Evolutionary conservation across 2,797 vertebrate species (phyloP), one percentile per base, ranked within the genome.

Genomic region (Peromyscus eremicus): DNA sequence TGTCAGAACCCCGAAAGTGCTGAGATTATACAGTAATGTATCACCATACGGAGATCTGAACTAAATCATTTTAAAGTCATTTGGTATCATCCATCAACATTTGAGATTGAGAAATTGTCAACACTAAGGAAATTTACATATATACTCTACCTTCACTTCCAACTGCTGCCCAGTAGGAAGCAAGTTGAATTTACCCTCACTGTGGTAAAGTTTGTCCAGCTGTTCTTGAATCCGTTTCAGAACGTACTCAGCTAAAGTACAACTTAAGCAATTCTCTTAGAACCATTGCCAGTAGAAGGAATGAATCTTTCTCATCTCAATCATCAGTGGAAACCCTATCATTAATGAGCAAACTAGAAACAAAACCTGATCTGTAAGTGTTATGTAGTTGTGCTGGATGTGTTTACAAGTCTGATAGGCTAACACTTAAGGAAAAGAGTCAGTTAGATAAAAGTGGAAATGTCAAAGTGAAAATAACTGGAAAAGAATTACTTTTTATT

Each of bases 271-370:
- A 27, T 96, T 97, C 46, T 25, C 27, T 92, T 96, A 96, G 70
- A 96, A 89, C 91, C 71, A 86, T 83, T 97, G 92, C 85, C 93
- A 94, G 11, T 92, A 89, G 85, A 94, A 95, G 86, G 91, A 37
- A 40, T 1, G 23, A 95, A 80, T 76, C 77, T 52, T 97, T 57
- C 43, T 95, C 57, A 79, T 97, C 81, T 40, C 71, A 46, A 94
- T 89, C 94, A 94, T 97, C 96, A 97, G 93, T 75, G 14, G 94
- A 97, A 98, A 97, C 81, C 46, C 16, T 90, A 19, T 86, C 85
- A 93, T 94, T 97, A 94, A 94, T 96, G 71, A 94, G 64, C n/a
- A 29, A 70, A 92, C 57, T 96, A 91, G 84, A 95, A 91, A 92
- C 46, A 95, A 68, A 96, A 92, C 88, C 73, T 96, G 94, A 95